Base-by-base conservation (phyloP, 1,140 invertebrate genomes). In the Sinonovacula constricta region DNA sequence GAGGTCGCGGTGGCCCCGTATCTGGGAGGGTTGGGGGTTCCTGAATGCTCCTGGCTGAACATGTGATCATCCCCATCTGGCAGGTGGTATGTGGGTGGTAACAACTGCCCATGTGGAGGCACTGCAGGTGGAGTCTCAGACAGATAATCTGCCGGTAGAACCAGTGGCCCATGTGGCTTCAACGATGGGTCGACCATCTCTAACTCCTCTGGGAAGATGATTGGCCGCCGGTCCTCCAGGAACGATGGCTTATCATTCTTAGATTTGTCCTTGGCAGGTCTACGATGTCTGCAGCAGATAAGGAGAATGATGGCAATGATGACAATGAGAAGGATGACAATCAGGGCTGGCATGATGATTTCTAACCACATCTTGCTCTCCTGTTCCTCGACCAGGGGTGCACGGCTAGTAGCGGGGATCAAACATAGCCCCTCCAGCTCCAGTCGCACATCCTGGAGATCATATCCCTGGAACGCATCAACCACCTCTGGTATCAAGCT, bases 141-240 rank as follows among this genome's bases (percentile, higher is more conserved):
- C 22, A 81, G 63, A 31, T 81, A 80, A 45, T 85, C 84, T 36
- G 75, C 49, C 14, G 82, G 79, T 30, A 85, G 56, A 18, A 83
- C 70, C 14, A 81, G 30, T 5, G 84, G 80, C 7, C 66, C 39
- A 57, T 79, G 83, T 0, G 84, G 72, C 49, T 81, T 76, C 14
- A 83, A 65, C 28, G 56, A 63, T n/a, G 75, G 57, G 56, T 84
- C 85, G 22, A 81, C 70, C 54, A 60, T 75, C 45, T 83, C 84
- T 4, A 83, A 34, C 60, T 87, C 85, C 12, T 84, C 81, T 22
- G 82, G 82, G 36, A 87, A 82, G 18, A 87, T 81, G 26, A 87
- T 79, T 36, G 85, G 85, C 22, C 83, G 77, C 18, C 83, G 62
- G 60, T 87, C 83, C 51, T 86, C 81, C 22, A 79, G 67, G 34